Percentiles rank a stretch among this genome's conserved stretches.
These are phyloP conservation scores for Endomychus coccineus DNA, from an alignment of 2,888 invertebrate genomes.

Conservation along the genomic window DNA sequence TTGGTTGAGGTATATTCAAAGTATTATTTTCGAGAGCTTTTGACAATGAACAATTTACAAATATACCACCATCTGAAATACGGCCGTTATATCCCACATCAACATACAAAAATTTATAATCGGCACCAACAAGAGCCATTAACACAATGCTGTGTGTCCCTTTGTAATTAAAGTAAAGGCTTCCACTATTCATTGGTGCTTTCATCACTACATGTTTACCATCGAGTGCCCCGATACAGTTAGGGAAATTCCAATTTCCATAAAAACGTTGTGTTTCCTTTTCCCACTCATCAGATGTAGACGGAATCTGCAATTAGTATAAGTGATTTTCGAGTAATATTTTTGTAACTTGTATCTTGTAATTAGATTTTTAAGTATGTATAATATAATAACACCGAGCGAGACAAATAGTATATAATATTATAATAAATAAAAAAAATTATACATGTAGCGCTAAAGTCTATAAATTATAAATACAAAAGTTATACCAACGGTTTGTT, in stretches of 20 bases:
- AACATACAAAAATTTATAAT: slow-evolving; percentile 3
- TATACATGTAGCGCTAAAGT: no score
- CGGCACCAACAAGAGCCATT: slow-evolving; percentile 1
- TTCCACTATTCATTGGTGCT: background rate
- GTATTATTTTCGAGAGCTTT: background rate
- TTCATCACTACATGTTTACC: slow-evolving; percentile 3
- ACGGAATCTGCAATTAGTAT: background rate
- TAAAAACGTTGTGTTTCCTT: background rate
- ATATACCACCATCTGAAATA: slow-evolving; percentile 2
- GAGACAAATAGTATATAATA: no score
- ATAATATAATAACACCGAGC: no score
- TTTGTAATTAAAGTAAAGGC: slow-evolving; percentile 5
- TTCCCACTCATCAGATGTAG: background rate
- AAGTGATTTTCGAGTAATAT: no score
- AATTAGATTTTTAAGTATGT: no score
- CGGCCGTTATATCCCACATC: slow-evolving; percentile 2
- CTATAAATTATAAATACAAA: no score
- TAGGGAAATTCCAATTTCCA: background rate
- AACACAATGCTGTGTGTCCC: slow-evolving; percentile 4
- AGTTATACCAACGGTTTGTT: no score
- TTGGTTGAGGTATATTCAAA: background rate
- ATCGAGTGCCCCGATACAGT: slow-evolving; percentile 3
- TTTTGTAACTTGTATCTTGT: no score
- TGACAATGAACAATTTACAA: background rate
- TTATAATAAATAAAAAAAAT: no score